Percentiles rank a stretch among this genome's conserved stretches.
Conservation (phyloP, 1,140 invertebrate genomes). For the Macrobrachium nipponense region DNA sequence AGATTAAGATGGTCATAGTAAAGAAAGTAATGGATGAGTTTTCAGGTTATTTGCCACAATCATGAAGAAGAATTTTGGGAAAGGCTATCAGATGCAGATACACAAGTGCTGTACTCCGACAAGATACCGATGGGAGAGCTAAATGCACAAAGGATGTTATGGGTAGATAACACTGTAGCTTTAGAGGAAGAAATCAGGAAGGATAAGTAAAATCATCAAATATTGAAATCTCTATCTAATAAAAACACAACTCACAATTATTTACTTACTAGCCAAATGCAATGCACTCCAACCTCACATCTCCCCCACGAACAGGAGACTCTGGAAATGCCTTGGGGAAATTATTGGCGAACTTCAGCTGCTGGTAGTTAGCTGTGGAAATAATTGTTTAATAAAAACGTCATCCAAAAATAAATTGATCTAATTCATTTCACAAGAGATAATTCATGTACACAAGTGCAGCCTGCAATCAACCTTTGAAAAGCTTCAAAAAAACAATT, state of each 20-base stretch:
- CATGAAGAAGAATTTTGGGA: too few relatives aligned
- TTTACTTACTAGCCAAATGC: conserved; percentile 85
- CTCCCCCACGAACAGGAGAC: conserved; percentile 87
- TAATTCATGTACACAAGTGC: neutral
- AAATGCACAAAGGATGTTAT: too few relatives aligned
- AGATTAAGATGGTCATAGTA: too few relatives aligned
- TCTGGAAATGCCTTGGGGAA: conserved; percentile 95
- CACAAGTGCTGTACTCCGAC: too few relatives aligned
- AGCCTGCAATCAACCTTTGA: too few relatives aligned
- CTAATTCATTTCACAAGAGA: conserved; percentile 28
- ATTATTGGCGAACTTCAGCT: conserved; percentile 91
- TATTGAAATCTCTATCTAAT: neutral
- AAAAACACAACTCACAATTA: conserved; percentile 69
- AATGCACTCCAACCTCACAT: conserved; percentile 92
- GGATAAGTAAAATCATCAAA: neutral
- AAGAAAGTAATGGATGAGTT: too few relatives aligned
- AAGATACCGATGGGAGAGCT: too few relatives aligned
- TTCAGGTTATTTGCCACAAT: too few relatives aligned
- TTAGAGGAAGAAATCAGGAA: too few relatives aligned
- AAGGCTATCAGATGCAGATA: too few relatives aligned
- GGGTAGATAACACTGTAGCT: too few relatives aligned
- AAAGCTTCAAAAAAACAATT: too few relatives aligned
- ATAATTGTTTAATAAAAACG: conserved; percentile 28
- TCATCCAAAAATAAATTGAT: conserved; percentile 15
- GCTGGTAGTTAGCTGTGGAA: conserved; percentile 82